Evolutionary conservation across 2,113 vertebrate species (phyloP).

Genomic region (Xenopus laevis): DNA sequence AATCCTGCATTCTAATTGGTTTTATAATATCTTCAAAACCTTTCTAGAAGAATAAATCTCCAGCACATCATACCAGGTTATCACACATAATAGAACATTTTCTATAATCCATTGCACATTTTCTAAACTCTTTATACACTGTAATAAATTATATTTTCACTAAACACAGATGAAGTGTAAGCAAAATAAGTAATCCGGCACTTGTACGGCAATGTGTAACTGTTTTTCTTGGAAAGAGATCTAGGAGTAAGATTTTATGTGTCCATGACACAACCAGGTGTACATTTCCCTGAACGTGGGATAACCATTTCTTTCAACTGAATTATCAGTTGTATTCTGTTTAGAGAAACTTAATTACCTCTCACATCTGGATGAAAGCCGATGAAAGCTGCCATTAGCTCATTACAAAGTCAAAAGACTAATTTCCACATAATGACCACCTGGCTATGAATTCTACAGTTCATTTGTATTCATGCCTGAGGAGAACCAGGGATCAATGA

Average conservation of each 20-base stretch:
- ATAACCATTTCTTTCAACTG: conserved; percentile 33
- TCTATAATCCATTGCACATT: too few species aligned
- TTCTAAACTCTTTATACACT: too few species aligned
- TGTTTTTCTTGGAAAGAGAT: conserved; percentile 17
- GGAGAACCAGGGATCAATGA: conserved; percentile 11
- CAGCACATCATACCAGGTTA: too few species aligned
- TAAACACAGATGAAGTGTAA: too few species aligned
- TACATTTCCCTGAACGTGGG: conserved; percentile 1
- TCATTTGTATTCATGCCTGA: conserved; percentile 31
- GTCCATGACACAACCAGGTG: conserved; percentile 27
- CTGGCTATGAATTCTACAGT: conserved; percentile 27
- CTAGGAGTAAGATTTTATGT: conserved; percentile 18
- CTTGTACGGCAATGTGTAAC: too few species aligned
- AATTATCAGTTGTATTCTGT: conserved; percentile 17
- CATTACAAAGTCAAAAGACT: conserved; percentile 39
- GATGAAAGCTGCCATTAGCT: conserved; percentile 36
- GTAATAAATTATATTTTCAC: too few species aligned
- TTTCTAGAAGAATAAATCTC: too few species aligned
- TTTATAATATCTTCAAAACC: too few species aligned
- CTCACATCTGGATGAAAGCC: conserved; percentile 38
- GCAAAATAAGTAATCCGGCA: too few species aligned
- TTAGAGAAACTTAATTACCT: conserved; percentile 16
- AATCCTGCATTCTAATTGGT: too few species aligned
- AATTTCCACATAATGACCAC: conserved; percentile 33
- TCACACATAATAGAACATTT: too few species aligned